Base-by-base conservation (phyloP, 2,113 vertebrate species). In the Aleadryas rufinucha region DNA sequence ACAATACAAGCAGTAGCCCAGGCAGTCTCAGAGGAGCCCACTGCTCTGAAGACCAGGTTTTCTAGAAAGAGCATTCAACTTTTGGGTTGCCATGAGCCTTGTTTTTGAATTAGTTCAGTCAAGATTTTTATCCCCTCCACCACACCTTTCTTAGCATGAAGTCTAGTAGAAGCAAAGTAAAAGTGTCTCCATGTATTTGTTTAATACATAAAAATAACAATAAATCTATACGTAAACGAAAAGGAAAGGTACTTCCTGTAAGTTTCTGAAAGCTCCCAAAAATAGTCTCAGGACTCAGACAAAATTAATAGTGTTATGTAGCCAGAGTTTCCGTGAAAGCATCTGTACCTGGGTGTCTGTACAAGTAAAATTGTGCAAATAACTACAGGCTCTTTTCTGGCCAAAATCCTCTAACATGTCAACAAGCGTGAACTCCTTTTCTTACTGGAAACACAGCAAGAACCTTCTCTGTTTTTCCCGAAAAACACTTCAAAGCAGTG, bases 271-370 rank as follows among this genome's bases (percentile, higher is more conserved):
- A 70, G 31, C n/a, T 93, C 95, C 95, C 95, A 96, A 97, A 98
- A 98, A 97, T 97, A 98, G 96, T 94, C 91, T 83, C 44, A 21
- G 57, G 80, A 63, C 63, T 86, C 42, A 79, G 91, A 97, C 94
- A 98, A 98, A 96, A 95, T 95, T 97, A 98, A 97, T 94, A 97
- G 31, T 59, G 65, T 82, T 87, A 54, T 72, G 77, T 63, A 93
- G 95, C 93, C 94, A 97, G 77, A 94, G 84, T 96, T 98, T 97
- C 94, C 96, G 96, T 97, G 94, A 98, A 98, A 97, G 86, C 90
- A 69, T 92, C 87, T 93, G 89, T 96, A 93, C 90, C 95, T 91
- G 82, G 42, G 84, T 97, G 93, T 97, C 96, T 87, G 66, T 81
- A 86, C 92, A 94, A 95, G 93, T 94, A 97, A 97, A 97, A 93